These are phyloP conservation scores for Mesorhabditis belari DNA, from an alignment of 2,888 invertebrate species.

Conservation along the genomic window DNA sequence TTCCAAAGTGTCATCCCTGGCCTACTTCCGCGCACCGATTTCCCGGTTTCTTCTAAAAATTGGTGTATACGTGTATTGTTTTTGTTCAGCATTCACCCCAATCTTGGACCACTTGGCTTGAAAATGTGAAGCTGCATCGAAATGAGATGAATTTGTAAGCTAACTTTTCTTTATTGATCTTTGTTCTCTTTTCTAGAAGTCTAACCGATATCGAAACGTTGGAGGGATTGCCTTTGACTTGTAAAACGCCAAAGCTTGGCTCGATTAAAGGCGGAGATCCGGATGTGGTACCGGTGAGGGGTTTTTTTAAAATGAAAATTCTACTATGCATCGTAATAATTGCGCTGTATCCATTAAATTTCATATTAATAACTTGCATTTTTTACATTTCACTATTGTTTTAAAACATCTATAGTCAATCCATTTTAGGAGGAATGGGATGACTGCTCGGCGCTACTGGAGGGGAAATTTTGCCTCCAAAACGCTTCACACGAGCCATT, in stretches of 20 bases:
- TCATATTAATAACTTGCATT: too few species aligned
- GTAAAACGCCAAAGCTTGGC: neutral
- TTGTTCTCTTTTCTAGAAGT: neutral
- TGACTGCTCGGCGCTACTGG: neutral
- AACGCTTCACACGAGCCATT: neutral
- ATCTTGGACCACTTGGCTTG: neutral
- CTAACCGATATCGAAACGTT: neutral
- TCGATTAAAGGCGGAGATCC: neutral
- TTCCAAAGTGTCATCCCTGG: neutral
- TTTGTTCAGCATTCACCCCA: neutral
- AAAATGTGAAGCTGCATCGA: neutral
- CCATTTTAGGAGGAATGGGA: neutral
- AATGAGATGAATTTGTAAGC: neutral
- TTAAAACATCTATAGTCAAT: too few species aligned
- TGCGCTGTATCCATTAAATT: too few species aligned
- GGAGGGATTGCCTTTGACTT: neutral
- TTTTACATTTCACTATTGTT: too few species aligned
- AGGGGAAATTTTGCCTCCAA: neutral
- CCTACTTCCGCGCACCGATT: neutral
- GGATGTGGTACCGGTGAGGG: neutral
- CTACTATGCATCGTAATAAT: too few species aligned
- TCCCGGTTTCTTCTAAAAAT: too few species aligned
- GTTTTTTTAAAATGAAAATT: neutral
- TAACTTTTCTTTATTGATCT: neutral
- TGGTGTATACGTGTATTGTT: too few species aligned